Percentiles rank a stretch among this genome's conserved stretches.
Evolutionary conservation across 2,888 invertebrate species (phyloP).

Genomic region (Tinea semifulvella): DNA sequence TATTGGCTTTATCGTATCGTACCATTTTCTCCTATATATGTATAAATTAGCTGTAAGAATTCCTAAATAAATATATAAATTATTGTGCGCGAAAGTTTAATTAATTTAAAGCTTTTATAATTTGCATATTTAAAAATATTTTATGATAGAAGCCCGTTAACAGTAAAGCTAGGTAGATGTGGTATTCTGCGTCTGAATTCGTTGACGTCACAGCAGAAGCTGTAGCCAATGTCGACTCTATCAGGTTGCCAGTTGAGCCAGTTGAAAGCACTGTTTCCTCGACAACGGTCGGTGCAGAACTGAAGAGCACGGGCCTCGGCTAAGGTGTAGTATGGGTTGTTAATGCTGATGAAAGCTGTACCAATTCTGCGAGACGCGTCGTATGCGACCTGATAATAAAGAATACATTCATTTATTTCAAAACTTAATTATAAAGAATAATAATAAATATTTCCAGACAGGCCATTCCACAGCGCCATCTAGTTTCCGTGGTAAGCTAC

Average conservation of each 20-base stretch:
- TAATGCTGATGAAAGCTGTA: constrained; percentile 68
- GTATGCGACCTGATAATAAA: constrained; percentile 61
- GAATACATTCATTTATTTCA: no score
- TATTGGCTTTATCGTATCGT: no score
- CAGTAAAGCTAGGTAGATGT: constrained; percentile 61
- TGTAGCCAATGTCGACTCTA: constrained; percentile 61
- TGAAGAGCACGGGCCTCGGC: constrained; percentile 40
- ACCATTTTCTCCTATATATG: no score
- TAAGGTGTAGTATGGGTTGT: constrained; percentile 66
- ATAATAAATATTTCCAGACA: no score
- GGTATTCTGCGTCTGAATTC: constrained; percentile 62
- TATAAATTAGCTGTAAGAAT: no score
- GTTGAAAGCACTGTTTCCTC: constrained; percentile 62
- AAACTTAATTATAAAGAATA: no score
- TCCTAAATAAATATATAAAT: no score
- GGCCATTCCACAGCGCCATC: no score
- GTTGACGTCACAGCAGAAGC: constrained; percentile 69
- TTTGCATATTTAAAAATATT: no score
- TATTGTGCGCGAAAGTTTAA: no score
- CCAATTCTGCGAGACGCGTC: constrained; percentile 56
- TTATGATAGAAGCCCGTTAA: constrained; percentile 45
- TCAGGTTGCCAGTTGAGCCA: constrained; percentile 69
- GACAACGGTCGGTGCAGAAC: constrained; percentile 63
- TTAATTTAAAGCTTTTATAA: no score
- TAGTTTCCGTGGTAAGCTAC: no score